phyloP scores from a whole-genome alignment of 2,113 vertebrate species.

The Haemorhous mexicanus region DNA sequence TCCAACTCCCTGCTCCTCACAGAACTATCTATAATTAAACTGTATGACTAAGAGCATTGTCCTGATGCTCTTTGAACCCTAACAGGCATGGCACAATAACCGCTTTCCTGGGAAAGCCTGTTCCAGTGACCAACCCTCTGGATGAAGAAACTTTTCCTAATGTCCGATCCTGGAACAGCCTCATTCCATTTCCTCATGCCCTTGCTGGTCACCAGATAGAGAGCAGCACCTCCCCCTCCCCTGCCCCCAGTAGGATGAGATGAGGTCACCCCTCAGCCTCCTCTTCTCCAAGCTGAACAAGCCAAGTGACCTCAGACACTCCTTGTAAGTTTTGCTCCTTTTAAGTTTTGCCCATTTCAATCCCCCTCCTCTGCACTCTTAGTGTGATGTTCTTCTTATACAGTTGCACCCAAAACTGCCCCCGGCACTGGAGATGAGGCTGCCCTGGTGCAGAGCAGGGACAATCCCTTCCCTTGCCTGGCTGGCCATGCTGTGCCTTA shows the following conservation, averaged over 20 bases:
- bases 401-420: rapidly evolving
- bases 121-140: background rate
- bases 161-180: background rate
- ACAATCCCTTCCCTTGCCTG: rapidly evolving
- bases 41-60: background rate
- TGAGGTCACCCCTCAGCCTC: background rate
- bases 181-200: background rate
- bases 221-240: background rate
- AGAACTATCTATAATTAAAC: background rate
- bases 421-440: rapidly evolving
- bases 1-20: background rate
- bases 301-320: background rate
- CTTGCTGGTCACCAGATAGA: background rate
- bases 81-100: background rate
- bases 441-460: rapidly evolving
- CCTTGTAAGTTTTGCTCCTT: background rate
- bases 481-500: background rate
- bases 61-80: background rate
- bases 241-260: rapidly evolving
- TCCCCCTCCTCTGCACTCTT: background rate
- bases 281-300: background rate
- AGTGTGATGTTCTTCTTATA: background rate
- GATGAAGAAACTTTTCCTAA: background rate
- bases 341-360: too few relatives aligned
- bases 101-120: background rate